These are phyloP conservation scores for Hippocampus comes DNA, from an alignment of 2,113 vertebrate species.

Conservation along the genomic window DNA sequence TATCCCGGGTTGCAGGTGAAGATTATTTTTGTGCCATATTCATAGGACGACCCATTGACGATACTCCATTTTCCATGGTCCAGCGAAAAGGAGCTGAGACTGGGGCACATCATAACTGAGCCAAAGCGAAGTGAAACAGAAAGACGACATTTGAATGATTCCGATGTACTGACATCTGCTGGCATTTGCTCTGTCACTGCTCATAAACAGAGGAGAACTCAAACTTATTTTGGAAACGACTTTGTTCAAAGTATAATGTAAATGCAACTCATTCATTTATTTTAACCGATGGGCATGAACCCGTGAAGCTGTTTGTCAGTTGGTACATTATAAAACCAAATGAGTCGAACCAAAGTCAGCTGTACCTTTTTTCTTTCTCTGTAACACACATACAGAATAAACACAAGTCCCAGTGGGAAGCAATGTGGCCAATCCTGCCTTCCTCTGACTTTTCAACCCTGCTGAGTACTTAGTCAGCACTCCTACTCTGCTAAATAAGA, in stretches of 20 bases:
- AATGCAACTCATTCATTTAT: conserved; percentile 10
- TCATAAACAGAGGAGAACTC: conserved; percentile 15
- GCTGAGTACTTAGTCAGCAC: too few species aligned
- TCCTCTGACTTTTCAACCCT: too few species aligned
- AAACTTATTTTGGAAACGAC: conserved; percentile 2
- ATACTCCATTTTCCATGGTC: conserved; percentile 95
- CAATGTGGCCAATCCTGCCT: too few species aligned
- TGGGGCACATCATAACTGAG: conserved; percentile 88
- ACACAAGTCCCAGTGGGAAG: too few species aligned
- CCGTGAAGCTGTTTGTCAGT: conserved; percentile 34
- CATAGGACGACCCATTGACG: conserved; percentile 93
- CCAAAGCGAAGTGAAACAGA: not conserved
- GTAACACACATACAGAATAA: conserved; percentile 35
- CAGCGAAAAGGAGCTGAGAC: conserved; percentile 92
- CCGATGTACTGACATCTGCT: conserved; percentile 9
- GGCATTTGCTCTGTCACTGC: conserved; percentile 15
- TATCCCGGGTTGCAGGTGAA: conserved; percentile 94
- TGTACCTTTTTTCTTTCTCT: conserved; percentile 6
- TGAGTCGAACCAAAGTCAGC: conserved; percentile 29
- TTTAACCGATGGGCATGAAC: conserved; percentile 20
- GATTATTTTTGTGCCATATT: conserved; percentile 91
- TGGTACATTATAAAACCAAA: conserved; percentile 30
- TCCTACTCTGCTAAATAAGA: too few species aligned
- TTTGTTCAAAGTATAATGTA: not conserved
- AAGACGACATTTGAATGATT: conserved; percentile 1